Conservation (phyloP, 2,888 invertebrate genomes). For the Cerceris ruficornis region DNA sequence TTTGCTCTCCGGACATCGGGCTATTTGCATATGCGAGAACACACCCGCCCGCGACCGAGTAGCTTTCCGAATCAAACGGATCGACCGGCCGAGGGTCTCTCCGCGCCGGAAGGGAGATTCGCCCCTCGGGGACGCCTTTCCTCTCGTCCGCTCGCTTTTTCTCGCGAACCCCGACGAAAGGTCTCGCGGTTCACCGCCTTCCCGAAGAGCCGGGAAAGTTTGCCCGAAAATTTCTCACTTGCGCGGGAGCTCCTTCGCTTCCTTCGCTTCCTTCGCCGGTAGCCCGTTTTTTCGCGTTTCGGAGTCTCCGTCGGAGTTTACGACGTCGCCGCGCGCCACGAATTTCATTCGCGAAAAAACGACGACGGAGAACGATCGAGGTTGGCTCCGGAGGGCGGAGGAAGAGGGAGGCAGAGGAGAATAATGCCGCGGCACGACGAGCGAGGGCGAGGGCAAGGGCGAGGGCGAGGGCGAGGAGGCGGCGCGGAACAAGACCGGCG, state of each 20-base stretch:
- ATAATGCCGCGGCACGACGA: conserved; percentile 29
- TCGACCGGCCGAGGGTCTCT: not conserved
- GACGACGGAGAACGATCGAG: conserved; percentile 8
- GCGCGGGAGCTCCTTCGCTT: conserved; percentile 19
- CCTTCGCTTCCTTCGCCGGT: conserved; percentile 8
- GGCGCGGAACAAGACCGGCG: no score
- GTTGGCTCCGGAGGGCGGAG: conserved; percentile 40
- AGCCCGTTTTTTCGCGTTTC: not conserved
- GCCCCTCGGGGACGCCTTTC: no score
- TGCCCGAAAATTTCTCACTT: not conserved
- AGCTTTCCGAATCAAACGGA: conserved; percentile 68
- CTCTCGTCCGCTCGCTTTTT: no score
- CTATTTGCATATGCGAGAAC: conserved; percentile 78
- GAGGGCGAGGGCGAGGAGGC: conserved; percentile 25
- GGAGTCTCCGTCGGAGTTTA: no score
- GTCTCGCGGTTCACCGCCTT: not conserved
- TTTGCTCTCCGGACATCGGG: conserved; percentile 74
- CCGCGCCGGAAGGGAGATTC: no score
- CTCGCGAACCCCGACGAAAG: no score
- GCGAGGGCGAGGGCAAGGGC: conserved; percentile 23
- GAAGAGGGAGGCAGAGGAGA: conserved; percentile 21
- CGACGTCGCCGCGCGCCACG: no score
- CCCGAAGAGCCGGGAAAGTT: conserved; percentile 3
- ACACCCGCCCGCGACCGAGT: conserved; percentile 70
- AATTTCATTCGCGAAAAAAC: not conserved